Evolutionary conservation across 2,797 vertebrate species (phyloP), one percentile per base, ranked within the genome.

Genomic region (Ptychadena robeensis): DNA sequence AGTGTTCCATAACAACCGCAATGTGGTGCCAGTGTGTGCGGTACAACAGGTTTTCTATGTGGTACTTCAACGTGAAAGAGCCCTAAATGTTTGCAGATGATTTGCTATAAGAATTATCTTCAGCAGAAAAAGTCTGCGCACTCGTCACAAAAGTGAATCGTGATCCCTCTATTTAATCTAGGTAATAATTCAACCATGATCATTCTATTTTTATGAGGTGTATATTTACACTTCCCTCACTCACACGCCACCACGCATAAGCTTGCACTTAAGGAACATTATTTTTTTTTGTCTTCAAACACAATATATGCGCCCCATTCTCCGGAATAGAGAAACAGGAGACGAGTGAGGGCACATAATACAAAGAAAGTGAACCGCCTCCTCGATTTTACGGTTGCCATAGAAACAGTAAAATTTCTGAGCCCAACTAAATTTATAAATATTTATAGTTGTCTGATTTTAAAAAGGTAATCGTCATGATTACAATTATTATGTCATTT

Each of bases 401-500:
- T 73, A 69, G 79, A 15, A 85, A 74, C 78, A 81, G 72, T 32
- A 64, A 53, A 76, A 76, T 80, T 79, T 76, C 73, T 74, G 78
- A 85, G 74, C 68, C 80, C 78, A 66, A 71, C 72, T 68, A 68
- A 12, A 80, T 85, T 85, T 81, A 85, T 85, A 85, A 85, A 85
- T 85, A 85, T 85, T 85, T 85, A 76, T 85, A 85, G 78, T 81
- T 25, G 67, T 81, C 78, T 65, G 78, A 76, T 76, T 82, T 68
- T 65, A 32, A 82, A n/a, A 82, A 80, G 78, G 77, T 69, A 75
- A 73, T 85, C 44, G 71, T 38, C 71, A 53, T 38, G 71, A 85
- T 85, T 85, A 80, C 65, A 70, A 77, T 70, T 74, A 64, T 82
- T 71, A 71, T 71, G 48, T 70, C 53, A 77, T 63, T 84, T 74